These are phyloP conservation scores for Dimorphilus gyrociliatus DNA, from an alignment of 2,888 invertebrate species.

Conservation along the genomic window DNA sequence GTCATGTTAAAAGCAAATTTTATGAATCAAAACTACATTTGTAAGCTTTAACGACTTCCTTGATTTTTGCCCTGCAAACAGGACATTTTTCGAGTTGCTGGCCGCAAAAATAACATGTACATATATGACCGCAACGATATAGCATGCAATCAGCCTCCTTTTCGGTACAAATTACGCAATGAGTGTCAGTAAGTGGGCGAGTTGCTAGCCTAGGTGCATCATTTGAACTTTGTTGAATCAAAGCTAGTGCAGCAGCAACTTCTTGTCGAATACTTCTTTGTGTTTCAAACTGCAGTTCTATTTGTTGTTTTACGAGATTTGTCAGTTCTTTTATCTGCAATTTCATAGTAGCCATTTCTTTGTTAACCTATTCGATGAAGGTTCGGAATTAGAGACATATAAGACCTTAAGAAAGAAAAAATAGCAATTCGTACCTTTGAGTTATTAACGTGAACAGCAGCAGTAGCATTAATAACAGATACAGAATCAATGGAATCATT, in stretches of 20 bases:
- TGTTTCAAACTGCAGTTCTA: slow-evolving; percentile 33
- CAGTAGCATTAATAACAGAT: slow-evolving; percentile 31
- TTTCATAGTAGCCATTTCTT: slow-evolving; percentile 25
- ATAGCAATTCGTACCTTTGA: slow-evolving; percentile 25
- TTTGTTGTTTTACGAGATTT: slow-evolving; percentile 28
- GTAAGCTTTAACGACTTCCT: slow-evolving; percentile 30
- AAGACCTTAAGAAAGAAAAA: neutral
- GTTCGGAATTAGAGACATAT: neutral
- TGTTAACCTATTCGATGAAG: slow-evolving; percentile 15
- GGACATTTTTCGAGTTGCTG: slow-evolving; percentile 29
- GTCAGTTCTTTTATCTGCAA: slow-evolving; percentile 30
- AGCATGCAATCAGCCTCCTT: slow-evolving; percentile 27
- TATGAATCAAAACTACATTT: slow-evolving; percentile 16
- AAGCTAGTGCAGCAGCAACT: slow-evolving; percentile 21
- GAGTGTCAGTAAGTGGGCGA: slow-evolving; percentile 21
- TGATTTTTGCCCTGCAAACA: slow-evolving; percentile 33
- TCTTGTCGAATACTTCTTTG: slow-evolving; percentile 35
- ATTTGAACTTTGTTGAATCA: slow-evolving; percentile 1
- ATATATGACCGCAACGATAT: slow-evolving; percentile 37
- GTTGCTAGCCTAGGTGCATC: slow-evolving; percentile 4
- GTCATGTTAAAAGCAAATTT: no score
- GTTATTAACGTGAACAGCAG: slow-evolving; percentile 25
- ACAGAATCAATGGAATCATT: slow-evolving; percentile 21
- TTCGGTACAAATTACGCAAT: slow-evolving; percentile 33
- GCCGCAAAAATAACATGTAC: slow-evolving; percentile 32